Percentiles rank a stretch among this genome's conserved stretches.
Evolutionary conservation across 2,113 vertebrate species (phyloP).

Genomic region (Patagioenas fasciata): DNA sequence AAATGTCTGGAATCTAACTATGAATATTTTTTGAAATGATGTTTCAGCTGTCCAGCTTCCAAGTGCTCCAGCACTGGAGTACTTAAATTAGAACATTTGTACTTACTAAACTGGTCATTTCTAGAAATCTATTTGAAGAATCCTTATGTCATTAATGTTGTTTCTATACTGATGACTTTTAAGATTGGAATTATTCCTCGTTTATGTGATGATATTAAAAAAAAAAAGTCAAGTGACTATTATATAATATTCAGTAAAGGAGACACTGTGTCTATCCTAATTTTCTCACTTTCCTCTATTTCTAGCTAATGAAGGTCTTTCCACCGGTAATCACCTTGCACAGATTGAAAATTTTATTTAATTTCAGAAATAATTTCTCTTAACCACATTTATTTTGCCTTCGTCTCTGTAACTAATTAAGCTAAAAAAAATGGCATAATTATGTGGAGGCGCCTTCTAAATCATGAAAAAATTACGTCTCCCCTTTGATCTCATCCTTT

Average conservation of each 20-base stretch:
- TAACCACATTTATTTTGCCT: not conserved
- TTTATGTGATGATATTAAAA: not conserved
- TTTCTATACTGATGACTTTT: not conserved
- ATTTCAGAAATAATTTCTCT: not conserved
- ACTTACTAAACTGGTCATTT: not conserved
- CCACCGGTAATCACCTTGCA: not conserved
- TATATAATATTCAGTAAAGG: not conserved
- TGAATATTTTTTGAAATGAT: not conserved
- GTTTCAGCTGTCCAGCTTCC: slow-evolving; percentile 16
- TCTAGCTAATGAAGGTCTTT: not conserved
- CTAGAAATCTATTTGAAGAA: not conserved
- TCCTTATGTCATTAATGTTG: not conserved
- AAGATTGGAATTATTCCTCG: not conserved
- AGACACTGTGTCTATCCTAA: not conserved
- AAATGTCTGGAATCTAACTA: slow-evolving; percentile 23
- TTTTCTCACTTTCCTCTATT: not conserved
- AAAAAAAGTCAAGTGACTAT: not conserved
- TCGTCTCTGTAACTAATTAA: not conserved
- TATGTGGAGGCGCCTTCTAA: not conserved
- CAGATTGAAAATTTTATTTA: not conserved
- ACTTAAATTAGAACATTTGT: not conserved
- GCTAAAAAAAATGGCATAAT: not conserved
- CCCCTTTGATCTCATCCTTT: not conserved
- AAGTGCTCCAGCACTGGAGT: not conserved
- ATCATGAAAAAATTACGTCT: not conserved